These are phyloP conservation scores for Silvanus unidentatus DNA, from an alignment of 2,888 invertebrate genomes.

Conservation along the genomic window DNA sequence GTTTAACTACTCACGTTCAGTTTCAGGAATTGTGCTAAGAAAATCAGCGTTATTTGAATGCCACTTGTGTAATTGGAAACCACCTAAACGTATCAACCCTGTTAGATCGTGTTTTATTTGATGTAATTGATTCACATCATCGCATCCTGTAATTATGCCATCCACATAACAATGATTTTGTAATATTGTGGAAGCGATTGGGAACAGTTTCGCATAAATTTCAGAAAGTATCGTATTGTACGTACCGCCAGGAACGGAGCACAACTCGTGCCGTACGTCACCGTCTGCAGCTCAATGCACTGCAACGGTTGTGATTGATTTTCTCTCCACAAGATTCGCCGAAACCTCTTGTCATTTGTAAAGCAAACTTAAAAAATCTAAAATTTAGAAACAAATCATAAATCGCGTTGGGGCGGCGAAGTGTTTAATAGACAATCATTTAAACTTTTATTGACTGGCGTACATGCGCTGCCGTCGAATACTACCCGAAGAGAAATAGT, in stretches of 20 bases:
- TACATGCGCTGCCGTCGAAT: slow-evolving; percentile 12
- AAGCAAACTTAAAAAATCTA: slow-evolving; percentile 10
- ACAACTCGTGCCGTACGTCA: slow-evolving; percentile 17
- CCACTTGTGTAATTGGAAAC: slow-evolving; percentile 13
- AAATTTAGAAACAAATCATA: background rate
- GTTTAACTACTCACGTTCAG: background rate
- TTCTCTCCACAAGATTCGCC: slow-evolving; percentile 19
- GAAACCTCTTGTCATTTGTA: slow-evolving; percentile 10
- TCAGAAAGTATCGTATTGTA: slow-evolving; percentile 11
- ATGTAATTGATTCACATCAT: slow-evolving; percentile 6
- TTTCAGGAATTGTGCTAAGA: background rate
- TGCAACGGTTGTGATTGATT: slow-evolving; percentile 8
- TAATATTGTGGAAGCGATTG: background rate
- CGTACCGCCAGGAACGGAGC: slow-evolving; percentile 13
- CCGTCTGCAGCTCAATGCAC: slow-evolving; percentile 15
- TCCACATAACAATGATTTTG: slow-evolving; percentile 9
- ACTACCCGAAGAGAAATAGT: slow-evolving; percentile 15
- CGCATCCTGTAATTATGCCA: background rate
- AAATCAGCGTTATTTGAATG: slow-evolving; percentile 10
- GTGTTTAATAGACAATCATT: slow-evolving; percentile 10
- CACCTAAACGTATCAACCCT: slow-evolving; percentile 6
- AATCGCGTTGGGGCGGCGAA: too few relatives aligned
- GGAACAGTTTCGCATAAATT: background rate
- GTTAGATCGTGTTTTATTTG: slow-evolving; percentile 6
- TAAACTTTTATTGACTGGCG: slow-evolving; percentile 8